Base-by-base conservation (phyloP, 2,797 vertebrate genomes). In the Gymnodraco acuticeps region DNA sequence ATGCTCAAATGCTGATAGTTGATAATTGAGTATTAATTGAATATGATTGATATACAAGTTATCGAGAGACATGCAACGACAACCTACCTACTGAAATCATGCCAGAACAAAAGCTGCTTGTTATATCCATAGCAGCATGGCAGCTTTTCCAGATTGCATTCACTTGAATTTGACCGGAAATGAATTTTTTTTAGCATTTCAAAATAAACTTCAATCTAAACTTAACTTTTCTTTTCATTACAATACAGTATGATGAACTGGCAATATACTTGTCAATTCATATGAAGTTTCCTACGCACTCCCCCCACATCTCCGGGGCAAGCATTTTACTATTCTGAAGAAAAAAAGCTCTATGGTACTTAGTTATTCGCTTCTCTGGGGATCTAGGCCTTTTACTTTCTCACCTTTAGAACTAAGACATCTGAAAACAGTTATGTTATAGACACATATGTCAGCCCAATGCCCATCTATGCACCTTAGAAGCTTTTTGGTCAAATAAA, bases 41-140 rank as follows among this genome's bases (percentile, higher is more conserved):
- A 27, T 27, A 27, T 27, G 27, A 27, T 27, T 27, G 27, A 27
- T 27, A 27, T 27, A 27, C 27, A 27, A 27, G 10, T 47, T 65
- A 41, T 51, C 54, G 41, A 27, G 48, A 71, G 7, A 66, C 0
- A 2, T 42, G 11, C 1, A 0, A 20, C 1, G 0, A 23, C 3
- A 2, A 16, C 4, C 12, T 14, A 2, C 1, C 38, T 10, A 4
- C 2, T 48, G 38, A 78, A 38, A 23, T 64, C 27, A 2, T 9
- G 51, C 59, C 70, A 76, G 45, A 76, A 42, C 27, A 38, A 31
- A 33, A 46, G 16, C 42, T 71, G 45, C 12, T 7, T 9, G 33
- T 38, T 38, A 1, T 38, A 38, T 6, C 33, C 33, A 38, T 9
- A 38, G 33, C 33, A 9, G 56, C 56, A 42, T 58, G 11, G 11